Conservation (phyloP, 2,888 invertebrate species). For the Limnephilus marmoratus region DNA sequence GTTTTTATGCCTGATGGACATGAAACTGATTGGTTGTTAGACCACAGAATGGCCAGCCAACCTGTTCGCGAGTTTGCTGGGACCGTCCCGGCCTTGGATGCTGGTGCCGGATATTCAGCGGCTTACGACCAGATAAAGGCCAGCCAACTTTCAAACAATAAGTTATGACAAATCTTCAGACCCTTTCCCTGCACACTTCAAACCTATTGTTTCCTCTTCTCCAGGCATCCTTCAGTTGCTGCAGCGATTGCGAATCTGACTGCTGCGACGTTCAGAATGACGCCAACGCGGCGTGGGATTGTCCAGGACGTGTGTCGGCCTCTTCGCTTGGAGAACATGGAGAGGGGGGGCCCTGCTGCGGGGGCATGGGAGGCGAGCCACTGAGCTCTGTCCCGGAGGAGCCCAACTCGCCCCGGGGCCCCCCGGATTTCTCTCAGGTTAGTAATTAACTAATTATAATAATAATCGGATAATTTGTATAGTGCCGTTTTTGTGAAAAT, state of each 20-base stretch:
- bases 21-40: too few species aligned
- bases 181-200: background rate
- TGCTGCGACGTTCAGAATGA: slow-evolving; percentile 66
- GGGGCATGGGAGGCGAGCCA: slow-evolving; percentile 48
- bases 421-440: slow-evolving; percentile 36
- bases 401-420: slow-evolving; percentile 42
- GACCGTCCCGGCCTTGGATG: too few species aligned
- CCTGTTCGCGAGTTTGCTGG: too few species aligned
- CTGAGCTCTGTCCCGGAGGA: slow-evolving; percentile 62
- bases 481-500: too few species aligned
- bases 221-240: slow-evolving; percentile 71
- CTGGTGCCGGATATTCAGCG: too few species aligned
- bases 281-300: slow-evolving; percentile 40
- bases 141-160: too few species aligned
- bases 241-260: slow-evolving; percentile 77
- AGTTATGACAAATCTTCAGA: background rate
- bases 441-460: background rate
- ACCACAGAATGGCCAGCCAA: too few species aligned
- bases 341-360: slow-evolving; percentile 45
- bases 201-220: slow-evolving; percentile 67
- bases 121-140: too few species aligned
- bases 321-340: background rate
- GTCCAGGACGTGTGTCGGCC: background rate
- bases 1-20: too few species aligned
- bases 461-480: too few species aligned